These are phyloP conservation scores for Cassiopea xamachana DNA, from an alignment of 30 jellyfish, hydroid and myxozoan genomes.

Conservation along the genomic window DNA sequence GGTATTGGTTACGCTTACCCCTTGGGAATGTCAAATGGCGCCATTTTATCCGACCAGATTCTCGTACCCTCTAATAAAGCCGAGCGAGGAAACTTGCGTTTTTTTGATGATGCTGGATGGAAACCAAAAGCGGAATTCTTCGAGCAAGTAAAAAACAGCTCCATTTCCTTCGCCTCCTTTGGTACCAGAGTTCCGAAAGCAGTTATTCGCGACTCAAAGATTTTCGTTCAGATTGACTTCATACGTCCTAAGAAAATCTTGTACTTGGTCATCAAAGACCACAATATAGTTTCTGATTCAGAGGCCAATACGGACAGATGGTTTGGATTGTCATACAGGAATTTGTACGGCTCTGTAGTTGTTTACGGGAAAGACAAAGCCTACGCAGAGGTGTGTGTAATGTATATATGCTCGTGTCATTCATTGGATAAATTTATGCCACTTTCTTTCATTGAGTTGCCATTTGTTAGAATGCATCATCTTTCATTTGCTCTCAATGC, in stretches of 20 bases:
- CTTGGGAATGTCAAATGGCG: conserved; percentile 59
- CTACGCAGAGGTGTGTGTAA: conserved; percentile 52
- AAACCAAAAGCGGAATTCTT: neutral
- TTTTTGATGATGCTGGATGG: neutral
- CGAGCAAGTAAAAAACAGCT: neutral
- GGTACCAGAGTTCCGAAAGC: conserved; percentile 14
- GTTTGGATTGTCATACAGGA: conserved; percentile 30
- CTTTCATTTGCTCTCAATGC: no score
- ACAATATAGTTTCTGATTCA: neutral
- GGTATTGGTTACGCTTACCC: conserved; percentile 45
- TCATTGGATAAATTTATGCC: neutral
- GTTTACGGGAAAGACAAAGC: conserved; percentile 19
- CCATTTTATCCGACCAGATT: conserved; percentile 17
- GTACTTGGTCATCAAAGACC: conserved; percentile 11
- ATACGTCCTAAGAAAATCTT: conserved; percentile 34
- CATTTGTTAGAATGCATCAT: no score
- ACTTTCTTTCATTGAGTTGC: no score
- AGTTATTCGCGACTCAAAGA: conserved; percentile 11
- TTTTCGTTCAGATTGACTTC: conserved; percentile 34
- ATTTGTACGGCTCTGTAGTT: neutral
- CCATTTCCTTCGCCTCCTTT: neutral
- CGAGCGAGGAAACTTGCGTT: neutral
- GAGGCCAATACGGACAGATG: neutral
- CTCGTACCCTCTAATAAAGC: conserved; percentile 6
- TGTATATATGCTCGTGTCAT: neutral